Conservation (phyloP, 2,113 vertebrate species). For the Porphyrio hochstetteri region DNA sequence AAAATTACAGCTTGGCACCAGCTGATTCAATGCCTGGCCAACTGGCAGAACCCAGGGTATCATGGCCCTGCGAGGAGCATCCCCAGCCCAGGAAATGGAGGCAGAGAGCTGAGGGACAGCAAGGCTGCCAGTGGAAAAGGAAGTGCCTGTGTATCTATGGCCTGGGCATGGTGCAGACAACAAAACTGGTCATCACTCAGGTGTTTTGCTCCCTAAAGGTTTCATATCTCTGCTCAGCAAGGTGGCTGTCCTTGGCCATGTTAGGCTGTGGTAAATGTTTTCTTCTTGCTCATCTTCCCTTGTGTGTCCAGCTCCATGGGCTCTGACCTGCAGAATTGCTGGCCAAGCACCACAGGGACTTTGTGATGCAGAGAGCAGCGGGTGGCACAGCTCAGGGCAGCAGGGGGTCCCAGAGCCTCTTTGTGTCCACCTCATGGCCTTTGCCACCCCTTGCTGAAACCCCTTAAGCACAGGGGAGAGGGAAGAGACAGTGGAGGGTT, state of each 20-base stretch:
- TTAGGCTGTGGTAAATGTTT: slow-evolving; percentile 18
- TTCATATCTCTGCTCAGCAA: background rate
- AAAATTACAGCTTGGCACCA: background rate
- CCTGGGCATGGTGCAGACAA: background rate
- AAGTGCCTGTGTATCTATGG: background rate
- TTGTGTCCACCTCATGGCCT: background rate
- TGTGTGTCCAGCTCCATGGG: background rate
- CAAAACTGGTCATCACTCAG: background rate
- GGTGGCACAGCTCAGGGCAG: background rate
- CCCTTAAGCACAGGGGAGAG: background rate
- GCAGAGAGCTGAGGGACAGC: background rate
- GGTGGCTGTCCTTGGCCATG: background rate
- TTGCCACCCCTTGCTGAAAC: background rate
- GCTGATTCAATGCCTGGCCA: background rate
- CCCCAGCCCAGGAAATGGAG: background rate
- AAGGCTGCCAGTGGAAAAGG: background rate
- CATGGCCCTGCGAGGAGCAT: background rate
- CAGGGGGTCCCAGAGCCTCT: background rate
- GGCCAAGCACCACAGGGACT: background rate
- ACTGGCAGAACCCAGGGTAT: background rate
- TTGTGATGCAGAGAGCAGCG: background rate
- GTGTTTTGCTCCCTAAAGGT: slow-evolving; percentile 1
- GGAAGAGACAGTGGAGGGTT: background rate
- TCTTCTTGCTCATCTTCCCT: background rate
- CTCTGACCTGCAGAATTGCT: background rate